A percentile compares a stretch with the other conserved stretches of the same genome.
Conservation (phyloP, 2,797 vertebrate genomes). For the Luscinia megarhynchos region DNA sequence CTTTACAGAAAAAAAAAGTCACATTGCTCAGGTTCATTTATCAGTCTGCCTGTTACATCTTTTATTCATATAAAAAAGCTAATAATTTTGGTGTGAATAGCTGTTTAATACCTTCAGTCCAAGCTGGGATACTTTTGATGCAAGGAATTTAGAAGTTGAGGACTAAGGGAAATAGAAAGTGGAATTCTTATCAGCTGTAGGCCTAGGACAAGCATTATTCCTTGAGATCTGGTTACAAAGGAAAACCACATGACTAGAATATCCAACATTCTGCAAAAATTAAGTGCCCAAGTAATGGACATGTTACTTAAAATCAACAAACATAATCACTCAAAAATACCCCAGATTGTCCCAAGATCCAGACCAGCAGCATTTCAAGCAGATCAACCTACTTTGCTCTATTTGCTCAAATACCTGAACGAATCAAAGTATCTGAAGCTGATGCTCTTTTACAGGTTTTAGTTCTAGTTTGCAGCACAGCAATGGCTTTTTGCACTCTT, state of each 20-base stretch:
- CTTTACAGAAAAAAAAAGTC: neutral
- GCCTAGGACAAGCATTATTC: neutral
- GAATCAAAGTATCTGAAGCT: neutral
- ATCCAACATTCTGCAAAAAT: neutral
- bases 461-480: neutral
- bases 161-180: neutral
- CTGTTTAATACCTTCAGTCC: neutral
- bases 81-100: neutral
- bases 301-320: neutral
- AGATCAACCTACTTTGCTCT: neutral
- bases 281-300: neutral
- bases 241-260: accelerated
- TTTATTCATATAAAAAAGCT: neutral
- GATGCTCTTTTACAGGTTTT: neutral
- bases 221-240: neutral
- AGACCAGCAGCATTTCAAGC: neutral
- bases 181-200: neutral
- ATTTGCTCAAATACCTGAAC: neutral
- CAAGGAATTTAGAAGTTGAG: neutral
- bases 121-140: neutral
- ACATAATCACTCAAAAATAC: neutral
- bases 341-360: neutral
- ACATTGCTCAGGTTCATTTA: neutral
- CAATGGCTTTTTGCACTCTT: neutral
- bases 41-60: neutral